Evolutionary conservation across 2,888 invertebrate species (phyloP), one percentile per base, ranked within the genome.

Genomic region (Mesochorus sp.): DNA sequence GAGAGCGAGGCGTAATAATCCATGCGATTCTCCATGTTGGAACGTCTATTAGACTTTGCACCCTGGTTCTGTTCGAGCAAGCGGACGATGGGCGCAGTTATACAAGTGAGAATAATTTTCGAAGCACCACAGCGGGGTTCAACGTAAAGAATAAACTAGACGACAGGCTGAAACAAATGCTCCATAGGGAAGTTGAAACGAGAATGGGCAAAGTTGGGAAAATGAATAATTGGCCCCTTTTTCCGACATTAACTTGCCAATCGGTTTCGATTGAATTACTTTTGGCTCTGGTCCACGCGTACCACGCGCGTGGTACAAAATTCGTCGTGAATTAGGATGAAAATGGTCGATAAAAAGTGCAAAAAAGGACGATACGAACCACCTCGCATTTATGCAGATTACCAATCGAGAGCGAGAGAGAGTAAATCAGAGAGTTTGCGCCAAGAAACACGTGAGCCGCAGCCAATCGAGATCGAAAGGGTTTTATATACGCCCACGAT

Each of bases 151-250:
- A 34, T 17, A 14, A 68, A 31, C 61, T 55, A 62, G 72, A 73
- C 62, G 66, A 62, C 49, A 68, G 67, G 17, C 31, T 17, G 68
- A 73, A 68, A 77, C 57, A 55, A 61, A 66, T 61, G 37, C 71
- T 61, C 28, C 17, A 4, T 6, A 39, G 17, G 57, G 49, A 42
- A 71, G 70, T 42, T 42, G 28, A 51, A 67, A 49, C 28, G 53
- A 12, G 14, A 66, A 55, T 49, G 39, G 31, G 44, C 34, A 73
- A 59, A 44, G 66, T 39, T 59, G 71, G 66, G 66, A 49, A 71
- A 74, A 71, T 61, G 61, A 61, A 71, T 71, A 79, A 79, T 75
- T 75, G 75, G 64, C 53, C 61, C 70, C 42, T 59, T 76, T 66
- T 76, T 21, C 14, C 28, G 14, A 4, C 26, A n/a, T 17, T n/a